These are phyloP conservation scores for Ariopsis seemanni DNA, from an alignment of 2,113 vertebrate species.

Conservation along the genomic window DNA sequence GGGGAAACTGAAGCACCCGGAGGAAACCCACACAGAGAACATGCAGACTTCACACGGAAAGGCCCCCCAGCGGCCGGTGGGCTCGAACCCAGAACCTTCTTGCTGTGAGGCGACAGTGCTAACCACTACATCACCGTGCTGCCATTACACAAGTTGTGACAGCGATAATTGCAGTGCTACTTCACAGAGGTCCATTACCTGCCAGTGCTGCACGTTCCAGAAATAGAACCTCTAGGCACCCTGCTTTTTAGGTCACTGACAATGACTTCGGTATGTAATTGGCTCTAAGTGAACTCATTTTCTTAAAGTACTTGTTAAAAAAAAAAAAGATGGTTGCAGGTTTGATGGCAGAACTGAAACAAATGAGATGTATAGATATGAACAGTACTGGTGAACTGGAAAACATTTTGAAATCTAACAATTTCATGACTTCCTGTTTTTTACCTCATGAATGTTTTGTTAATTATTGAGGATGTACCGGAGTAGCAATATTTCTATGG, in stretches of 20 bases:
- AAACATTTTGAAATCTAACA: no score
- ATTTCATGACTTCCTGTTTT: not conserved
- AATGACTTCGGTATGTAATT: constrained; percentile 43
- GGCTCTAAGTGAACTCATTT: constrained; percentile 40
- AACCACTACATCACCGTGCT: no score
- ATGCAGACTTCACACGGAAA: no score
- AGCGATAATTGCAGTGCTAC: constrained; percentile 40
- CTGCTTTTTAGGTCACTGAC: constrained; percentile 48
- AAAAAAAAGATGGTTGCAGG: constrained; percentile 16
- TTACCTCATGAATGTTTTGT: not conserved
- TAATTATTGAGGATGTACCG: not conserved
- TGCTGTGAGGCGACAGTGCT: no score
- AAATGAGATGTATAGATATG: not conserved
- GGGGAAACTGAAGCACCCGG: no score
- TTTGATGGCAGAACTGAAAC: constrained; percentile 18
- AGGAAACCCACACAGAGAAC: no score
- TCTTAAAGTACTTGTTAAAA: constrained; percentile 23
- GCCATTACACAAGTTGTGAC: constrained; percentile 45
- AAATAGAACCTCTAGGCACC: constrained; percentile 49
- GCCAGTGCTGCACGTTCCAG: constrained; percentile 42
- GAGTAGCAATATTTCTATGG: not conserved
- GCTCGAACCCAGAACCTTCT: no score
- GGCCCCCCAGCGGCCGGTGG: no score
- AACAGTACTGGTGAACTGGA: not conserved
- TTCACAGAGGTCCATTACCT: constrained; percentile 42